A percentile compares a stretch with the other conserved stretches of the same genome.
Evolutionary conservation across 2,888 invertebrate genomes (phyloP).

Genomic region (Platycnemis pennipes): DNA sequence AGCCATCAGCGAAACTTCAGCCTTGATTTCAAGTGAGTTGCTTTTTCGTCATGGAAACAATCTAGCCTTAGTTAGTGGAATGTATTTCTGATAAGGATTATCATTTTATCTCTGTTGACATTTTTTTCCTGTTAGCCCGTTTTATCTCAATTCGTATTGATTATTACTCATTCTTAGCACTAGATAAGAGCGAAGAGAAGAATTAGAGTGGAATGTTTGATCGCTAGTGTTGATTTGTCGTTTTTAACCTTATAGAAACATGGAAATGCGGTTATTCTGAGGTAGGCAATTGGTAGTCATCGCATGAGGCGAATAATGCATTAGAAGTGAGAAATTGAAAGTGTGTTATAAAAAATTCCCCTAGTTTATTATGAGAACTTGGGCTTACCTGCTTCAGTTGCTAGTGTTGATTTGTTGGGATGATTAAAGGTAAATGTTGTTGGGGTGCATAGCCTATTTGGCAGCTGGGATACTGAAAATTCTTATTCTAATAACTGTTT

Average conservation of each 20-base stretch:
- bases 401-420: not conserved
- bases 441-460: too few relatives aligned
- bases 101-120: conserved; percentile 28
- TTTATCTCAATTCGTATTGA: not conserved
- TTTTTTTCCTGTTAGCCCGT: conserved; percentile 3
- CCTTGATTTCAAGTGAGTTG: conserved; percentile 89
- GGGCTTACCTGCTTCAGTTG: not conserved
- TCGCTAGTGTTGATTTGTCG: not conserved
- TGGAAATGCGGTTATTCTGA: not conserved
- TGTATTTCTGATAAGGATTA: conserved; percentile 24
- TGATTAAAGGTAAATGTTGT: too few relatives aligned
- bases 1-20: conserved; percentile 94
- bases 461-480: too few relatives aligned
- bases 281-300: not conserved
- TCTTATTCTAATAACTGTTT: too few relatives aligned
- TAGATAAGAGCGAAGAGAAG: not conserved
- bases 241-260: not conserved
- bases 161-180: not conserved
- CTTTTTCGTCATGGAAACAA: not conserved
- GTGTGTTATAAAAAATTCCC: too few relatives aligned
- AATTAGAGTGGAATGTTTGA: not conserved
- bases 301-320: not conserved
- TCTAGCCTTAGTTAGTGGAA: not conserved
- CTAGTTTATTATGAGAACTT: too few relatives aligned
- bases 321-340: not conserved